These are phyloP conservation scores for Conistra vaccinii DNA, from an alignment of 2,888 invertebrate species.

Conservation along the genomic window DNA sequence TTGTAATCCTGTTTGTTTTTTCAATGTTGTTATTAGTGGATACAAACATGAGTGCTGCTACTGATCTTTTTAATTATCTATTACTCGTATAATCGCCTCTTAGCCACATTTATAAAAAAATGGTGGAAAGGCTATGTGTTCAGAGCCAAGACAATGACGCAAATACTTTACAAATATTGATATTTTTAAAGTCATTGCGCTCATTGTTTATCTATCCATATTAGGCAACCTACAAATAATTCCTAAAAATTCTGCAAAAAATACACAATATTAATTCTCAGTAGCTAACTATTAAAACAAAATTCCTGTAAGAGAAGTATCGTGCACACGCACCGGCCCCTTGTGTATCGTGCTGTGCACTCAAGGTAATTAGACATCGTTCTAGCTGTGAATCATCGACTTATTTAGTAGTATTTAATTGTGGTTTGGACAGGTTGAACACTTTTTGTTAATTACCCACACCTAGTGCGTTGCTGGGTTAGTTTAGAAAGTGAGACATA, in stretches of 20 bases:
- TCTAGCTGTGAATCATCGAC: constrained; percentile 51
- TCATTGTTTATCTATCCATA: background rate
- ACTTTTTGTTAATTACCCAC: constrained; percentile 64
- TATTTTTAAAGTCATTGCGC: background rate
- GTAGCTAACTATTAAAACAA: constrained; percentile 20
- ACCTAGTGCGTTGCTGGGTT: constrained; percentile 66
- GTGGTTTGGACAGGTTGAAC: constrained; percentile 37
- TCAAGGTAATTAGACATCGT: constrained; percentile 74
- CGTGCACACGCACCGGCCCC: constrained; percentile 55
- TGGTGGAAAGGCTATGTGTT: background rate
- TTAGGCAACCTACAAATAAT: background rate
- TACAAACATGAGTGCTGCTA: background rate
- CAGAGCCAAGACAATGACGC: background rate
- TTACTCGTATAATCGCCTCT: background rate
- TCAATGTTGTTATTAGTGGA: background rate
- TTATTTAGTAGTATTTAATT: constrained; percentile 56
- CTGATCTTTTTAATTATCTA: background rate
- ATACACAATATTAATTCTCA: constrained; percentile 16
- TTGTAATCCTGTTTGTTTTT: background rate
- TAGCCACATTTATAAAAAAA: background rate
- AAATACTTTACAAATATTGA: too few relatives aligned
- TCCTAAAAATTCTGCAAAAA: constrained; percentile 6
- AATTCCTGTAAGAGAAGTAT: constrained; percentile 47
- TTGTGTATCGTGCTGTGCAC: constrained; percentile 68
- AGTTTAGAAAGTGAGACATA: constrained; percentile 33